These are phyloP conservation scores for Xylophagus ater DNA, from an alignment of 2,888 invertebrate genomes.

Conservation along the genomic window DNA sequence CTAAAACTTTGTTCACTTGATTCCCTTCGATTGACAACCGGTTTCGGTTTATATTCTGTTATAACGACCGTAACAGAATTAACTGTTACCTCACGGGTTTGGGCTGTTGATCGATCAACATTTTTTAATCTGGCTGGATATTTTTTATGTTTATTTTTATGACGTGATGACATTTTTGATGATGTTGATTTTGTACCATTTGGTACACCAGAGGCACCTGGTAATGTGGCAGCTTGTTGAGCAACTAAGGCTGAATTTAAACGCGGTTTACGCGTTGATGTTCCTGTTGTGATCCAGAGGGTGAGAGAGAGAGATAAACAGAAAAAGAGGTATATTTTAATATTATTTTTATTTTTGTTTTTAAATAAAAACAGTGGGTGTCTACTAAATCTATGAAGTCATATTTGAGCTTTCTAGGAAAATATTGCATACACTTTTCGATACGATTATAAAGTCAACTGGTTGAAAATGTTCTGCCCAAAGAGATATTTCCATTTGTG, in stretches of 20 bases:
- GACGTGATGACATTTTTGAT: slow-evolving; percentile 36
- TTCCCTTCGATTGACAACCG: slow-evolving; percentile 32
- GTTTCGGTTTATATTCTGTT: slow-evolving; percentile 86
- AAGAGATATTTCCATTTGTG: too few species aligned
- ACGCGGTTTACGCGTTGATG: slow-evolving; percentile 83
- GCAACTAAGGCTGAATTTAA: slow-evolving; percentile 94
- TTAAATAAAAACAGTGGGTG: too few species aligned
- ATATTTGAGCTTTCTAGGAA: too few species aligned
- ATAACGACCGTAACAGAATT: slow-evolving; percentile 95
- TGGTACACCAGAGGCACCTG: slow-evolving; percentile 45
- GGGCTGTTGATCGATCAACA: slow-evolving; percentile 83
- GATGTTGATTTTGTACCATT: slow-evolving; percentile 40
- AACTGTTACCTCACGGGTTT: slow-evolving; percentile 90
- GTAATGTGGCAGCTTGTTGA: slow-evolving; percentile 77
- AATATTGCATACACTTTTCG: too few species aligned
- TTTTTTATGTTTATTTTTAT: slow-evolving; percentile 47
- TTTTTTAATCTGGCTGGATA: slow-evolving; percentile 80
- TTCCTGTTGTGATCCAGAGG: too few species aligned
- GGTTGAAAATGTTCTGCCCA: too few species aligned
- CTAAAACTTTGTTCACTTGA: slow-evolving; percentile 40
- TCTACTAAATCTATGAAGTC: too few species aligned
- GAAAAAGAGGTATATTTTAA: too few species aligned
- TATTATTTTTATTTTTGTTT: too few species aligned
- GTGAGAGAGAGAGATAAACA: too few species aligned
- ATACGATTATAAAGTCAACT: too few species aligned